These are phyloP conservation scores for Bombus confusus DNA, from an alignment of 1,140 invertebrate genomes.

Conservation along the genomic window DNA sequence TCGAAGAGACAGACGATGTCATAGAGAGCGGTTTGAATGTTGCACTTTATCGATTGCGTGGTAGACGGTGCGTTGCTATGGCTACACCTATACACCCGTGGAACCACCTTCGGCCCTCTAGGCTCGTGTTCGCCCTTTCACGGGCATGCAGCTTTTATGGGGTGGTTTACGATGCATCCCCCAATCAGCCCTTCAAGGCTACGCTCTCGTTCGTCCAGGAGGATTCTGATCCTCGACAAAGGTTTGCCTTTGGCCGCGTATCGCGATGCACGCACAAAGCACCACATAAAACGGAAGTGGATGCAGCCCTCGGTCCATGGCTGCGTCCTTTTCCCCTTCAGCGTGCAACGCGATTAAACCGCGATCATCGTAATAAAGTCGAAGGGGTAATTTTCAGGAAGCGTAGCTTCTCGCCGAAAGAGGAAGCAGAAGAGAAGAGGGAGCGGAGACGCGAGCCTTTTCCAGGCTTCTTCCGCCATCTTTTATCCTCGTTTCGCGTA, in stretches of 20 bases:
- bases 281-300: neutral
- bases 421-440: neutral
- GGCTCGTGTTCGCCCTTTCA: conserved; percentile 52
- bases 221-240: conserved; percentile 71
- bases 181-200: conserved; percentile 47
- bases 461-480: neutral
- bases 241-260: conserved; percentile 5
- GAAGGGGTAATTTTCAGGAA: neutral
- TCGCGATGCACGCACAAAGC: conserved; percentile 28
- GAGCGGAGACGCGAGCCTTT: neutral
- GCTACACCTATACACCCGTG: conserved; percentile 68
- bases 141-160: conserved; percentile 62
- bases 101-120: conserved; percentile 55
- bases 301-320: neutral
- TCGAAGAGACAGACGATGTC: conserved; percentile 32
- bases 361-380: conserved; percentile 22
- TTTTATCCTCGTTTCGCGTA: neutral
- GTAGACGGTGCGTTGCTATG: conserved; percentile 72
- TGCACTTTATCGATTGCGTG: conserved; percentile 76
- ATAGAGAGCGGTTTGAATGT: conserved; percentile 60
- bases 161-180: conserved; percentile 66
- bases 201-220: conserved; percentile 25
- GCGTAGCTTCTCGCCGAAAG: neutral
- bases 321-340: neutral
- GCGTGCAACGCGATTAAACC: conserved; percentile 28